Base-by-base conservation (phyloP, 2,888 invertebrate genomes). In the Campopleginae sp. region DNA sequence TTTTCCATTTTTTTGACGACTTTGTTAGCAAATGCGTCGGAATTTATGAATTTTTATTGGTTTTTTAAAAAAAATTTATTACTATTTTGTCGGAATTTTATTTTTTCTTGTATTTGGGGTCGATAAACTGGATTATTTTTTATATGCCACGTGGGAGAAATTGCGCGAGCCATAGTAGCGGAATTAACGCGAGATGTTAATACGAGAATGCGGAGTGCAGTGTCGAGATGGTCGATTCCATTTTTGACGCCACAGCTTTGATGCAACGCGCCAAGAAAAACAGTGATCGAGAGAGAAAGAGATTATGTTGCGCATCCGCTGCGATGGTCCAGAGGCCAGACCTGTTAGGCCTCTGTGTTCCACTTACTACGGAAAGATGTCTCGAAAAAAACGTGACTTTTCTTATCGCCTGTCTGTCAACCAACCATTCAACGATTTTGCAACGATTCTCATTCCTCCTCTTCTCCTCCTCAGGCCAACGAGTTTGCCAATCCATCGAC, bases 61-160 rank as follows among this genome's bases (percentile, higher is more conserved):
- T n/a, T n/a, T n/a, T n/a, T n/a, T n/a, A n/a, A n/a, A n/a, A n/a
- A n/a, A n/a, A n/a, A n/a, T n/a, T 12, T 12, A 14, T 27, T 3
- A 58, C 27, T 27, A 27, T 27, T 14, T 27, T 14, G 58, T 27
- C 27, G 4, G 3, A 51, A 51, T 19, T 1, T 19, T 54, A n/a
- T 54, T 48, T 61, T 23, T 58, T 58, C 33, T 78, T 44, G 19
- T 70, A 51, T 58, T 19, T 14, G 61, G 71, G 84, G 76, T 54
- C 63, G 80, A 84, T 65, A 44, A 83, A 83, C 83, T 75, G 58
- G 46, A 23, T 74, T 74, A 71, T 84, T 46, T 54, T 27, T 44
- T 42, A 38, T 5, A 5, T 65, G 65, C 23, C 51, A 63, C 46
- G 42, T 51, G 8, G 42, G 23, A 44, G 19, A 10, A 12, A 77